Evolutionary conservation across 1,140 invertebrate species (phyloP).

Genomic region (Andricus grossulariae): DNA sequence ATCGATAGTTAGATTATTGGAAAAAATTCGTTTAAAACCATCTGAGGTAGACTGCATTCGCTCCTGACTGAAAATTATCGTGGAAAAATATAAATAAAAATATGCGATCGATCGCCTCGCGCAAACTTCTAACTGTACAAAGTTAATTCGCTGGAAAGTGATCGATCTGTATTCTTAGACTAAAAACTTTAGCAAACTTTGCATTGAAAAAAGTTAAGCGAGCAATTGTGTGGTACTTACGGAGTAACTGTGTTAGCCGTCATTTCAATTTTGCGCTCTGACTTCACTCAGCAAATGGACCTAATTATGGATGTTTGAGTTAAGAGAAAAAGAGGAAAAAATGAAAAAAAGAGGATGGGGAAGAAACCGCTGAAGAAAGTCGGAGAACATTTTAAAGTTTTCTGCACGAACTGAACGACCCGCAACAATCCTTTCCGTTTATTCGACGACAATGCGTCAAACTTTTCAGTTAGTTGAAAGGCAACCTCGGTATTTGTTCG

Average conservation of each 20-base stretch:
- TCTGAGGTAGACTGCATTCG: neutral
- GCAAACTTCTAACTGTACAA: neutral
- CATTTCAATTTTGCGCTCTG: conserved; percentile 2
- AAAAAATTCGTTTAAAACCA: neutral
- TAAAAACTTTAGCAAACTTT: neutral
- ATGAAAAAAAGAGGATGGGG: neutral
- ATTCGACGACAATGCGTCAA: conserved; percentile 70
- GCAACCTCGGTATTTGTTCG: conserved; percentile 64
- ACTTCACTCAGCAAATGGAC: conserved; percentile 12
- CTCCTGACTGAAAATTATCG: conserved; percentile 1
- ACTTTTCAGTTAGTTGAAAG: conserved; percentile 64
- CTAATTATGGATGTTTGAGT: conserved; percentile 25
- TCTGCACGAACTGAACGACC: conserved; percentile 52
- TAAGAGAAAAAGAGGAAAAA: conserved; percentile 32
- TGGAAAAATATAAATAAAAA: neutral
- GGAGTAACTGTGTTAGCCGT: conserved; percentile 16
- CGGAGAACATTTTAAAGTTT: conserved; percentile 59
- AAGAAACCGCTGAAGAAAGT: conserved; percentile 31
- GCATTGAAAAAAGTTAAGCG: neutral
- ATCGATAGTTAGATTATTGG: conserved; percentile 32
- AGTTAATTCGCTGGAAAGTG: conserved; percentile 16
- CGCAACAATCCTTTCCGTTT: conserved; percentile 72
- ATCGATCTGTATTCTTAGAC: conserved; percentile 2
- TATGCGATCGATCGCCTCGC: neutral
- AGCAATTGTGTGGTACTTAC: neutral